Conservation (phyloP, 2,888 invertebrate species). For the Carcina quercana region DNA sequence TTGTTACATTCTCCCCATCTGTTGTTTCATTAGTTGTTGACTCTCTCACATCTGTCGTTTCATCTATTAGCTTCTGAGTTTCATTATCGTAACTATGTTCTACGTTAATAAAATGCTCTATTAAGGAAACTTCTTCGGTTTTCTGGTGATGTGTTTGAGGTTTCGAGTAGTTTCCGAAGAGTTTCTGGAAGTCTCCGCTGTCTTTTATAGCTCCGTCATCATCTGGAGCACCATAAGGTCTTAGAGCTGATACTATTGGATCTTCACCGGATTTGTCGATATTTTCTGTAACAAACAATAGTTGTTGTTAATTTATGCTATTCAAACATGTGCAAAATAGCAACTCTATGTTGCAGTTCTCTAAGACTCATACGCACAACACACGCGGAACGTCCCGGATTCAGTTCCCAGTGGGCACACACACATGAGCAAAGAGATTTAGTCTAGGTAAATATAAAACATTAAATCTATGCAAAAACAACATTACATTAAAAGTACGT, state of each 20-base stretch:
- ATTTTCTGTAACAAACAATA: slow-evolving; percentile 57
- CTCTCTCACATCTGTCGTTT: slow-evolving; percentile 30
- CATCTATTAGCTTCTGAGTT: slow-evolving; percentile 39
- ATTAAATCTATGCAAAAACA: too few species aligned
- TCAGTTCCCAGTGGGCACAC: too few species aligned
- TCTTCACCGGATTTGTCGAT: slow-evolving; percentile 66
- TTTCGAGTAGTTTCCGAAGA: slow-evolving; percentile 48
- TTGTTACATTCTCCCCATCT: slow-evolving; percentile 40
- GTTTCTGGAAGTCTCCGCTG: slow-evolving; percentile 43
- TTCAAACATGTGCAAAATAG: too few species aligned
- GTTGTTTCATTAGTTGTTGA: slow-evolving; percentile 32
- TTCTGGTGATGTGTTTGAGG: slow-evolving; percentile 21
- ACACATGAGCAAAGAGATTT: too few species aligned
- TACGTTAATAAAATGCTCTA: slow-evolving; percentile 57
- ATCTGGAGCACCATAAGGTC: slow-evolving; percentile 52
- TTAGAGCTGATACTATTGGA: slow-evolving; percentile 54
- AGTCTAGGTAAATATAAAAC: too few species aligned
- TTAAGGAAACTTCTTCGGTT: slow-evolving; percentile 32
- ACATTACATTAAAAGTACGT: too few species aligned
- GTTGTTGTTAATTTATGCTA: too few species aligned
- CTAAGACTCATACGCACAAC: too few species aligned
- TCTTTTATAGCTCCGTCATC: slow-evolving; percentile 43
- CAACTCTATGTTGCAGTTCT: too few species aligned
- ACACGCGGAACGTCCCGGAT: too few species aligned
- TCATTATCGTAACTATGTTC: slow-evolving; percentile 61